Conservation (phyloP, 2,888 invertebrate species). For the Microctonus hyperodae region DNA sequence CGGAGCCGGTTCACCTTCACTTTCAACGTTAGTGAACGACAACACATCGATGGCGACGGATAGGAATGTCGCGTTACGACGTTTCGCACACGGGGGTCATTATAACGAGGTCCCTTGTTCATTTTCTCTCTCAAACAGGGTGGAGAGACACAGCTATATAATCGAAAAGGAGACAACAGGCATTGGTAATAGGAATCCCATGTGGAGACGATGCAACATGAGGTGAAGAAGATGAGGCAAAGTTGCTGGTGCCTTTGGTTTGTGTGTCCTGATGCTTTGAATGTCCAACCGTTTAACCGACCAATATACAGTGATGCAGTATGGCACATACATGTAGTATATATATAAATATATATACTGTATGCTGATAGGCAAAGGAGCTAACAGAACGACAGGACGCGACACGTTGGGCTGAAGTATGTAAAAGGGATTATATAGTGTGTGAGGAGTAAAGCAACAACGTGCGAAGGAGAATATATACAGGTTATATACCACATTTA, state of each 20-base stretch:
- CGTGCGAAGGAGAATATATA: constrained; percentile 31
- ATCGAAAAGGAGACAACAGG: constrained; percentile 25
- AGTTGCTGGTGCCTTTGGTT: constrained; percentile 21
- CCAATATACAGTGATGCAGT: constrained; percentile 25
- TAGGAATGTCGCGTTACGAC: constrained; percentile 29
- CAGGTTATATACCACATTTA: constrained; percentile 26
- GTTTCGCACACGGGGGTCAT: constrained; percentile 45
- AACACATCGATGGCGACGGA: constrained; percentile 40
- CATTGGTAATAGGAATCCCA: constrained; percentile 35
- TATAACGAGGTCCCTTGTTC: constrained; percentile 55
- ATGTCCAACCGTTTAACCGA: constrained; percentile 18
- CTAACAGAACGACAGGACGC: constrained; percentile 19
- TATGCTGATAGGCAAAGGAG: constrained; percentile 31
- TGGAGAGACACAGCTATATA: constrained; percentile 28
- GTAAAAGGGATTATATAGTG: constrained; percentile 11
- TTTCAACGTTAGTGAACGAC: constrained; percentile 29
- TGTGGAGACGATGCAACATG: constrained; percentile 26
- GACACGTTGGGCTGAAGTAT: constrained; percentile 5
- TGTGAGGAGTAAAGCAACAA: constrained; percentile 11
- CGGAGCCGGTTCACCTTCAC: constrained; percentile 31
- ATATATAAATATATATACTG: not conserved
- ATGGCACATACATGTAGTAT: constrained; percentile 30
- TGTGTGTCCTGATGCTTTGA: constrained; percentile 10
- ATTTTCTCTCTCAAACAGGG: constrained; percentile 27
- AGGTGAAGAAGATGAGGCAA: constrained; percentile 33